Base-by-base conservation (phyloP, 2,888 invertebrate genomes). In the Lithodes maja region DNA sequence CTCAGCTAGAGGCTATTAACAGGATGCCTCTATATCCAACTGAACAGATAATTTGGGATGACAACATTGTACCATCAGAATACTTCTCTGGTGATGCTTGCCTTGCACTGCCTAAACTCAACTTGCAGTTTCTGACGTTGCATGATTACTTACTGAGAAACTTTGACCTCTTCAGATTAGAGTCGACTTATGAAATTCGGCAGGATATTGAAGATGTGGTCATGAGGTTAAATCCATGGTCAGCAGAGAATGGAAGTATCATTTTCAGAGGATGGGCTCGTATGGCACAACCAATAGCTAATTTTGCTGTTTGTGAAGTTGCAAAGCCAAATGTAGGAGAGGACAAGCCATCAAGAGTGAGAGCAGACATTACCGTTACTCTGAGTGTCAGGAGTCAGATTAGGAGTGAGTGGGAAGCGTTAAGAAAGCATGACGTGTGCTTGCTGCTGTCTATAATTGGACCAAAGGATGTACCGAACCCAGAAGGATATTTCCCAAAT, bases 11-110 rank as follows among this genome's bases (percentile, higher is more conserved):
- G 93, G 97, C 97, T 86, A 94, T 99, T 12, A 99, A 99, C 94
- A 97, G 98, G 92, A 99, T 99, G 98, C 99, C 99, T 0, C 95
- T 99, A 0, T 99, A 99, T 93, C 99, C 99, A 0, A 99, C 99
- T 0, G 99, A 99, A 94, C 96, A 97, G 90, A 97, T 99, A 1
- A 98, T 99, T 92, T 99, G 99, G 99, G 98, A 99, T 94, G 99
- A 99, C 94, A 99, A 99, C 93, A 96, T 99, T 77, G 99, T 99
- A 0, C 99, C 99, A 0, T 97, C 98, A 0, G 99, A 99, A 93
- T 99, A 99, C 93, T 99, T 97, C 94, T 97, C 98, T 75, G 99
- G 99, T 0, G 99, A 99, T 94, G 98, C 97, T 49, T 98, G 98
- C 92, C 95, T 99, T 61, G 99, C 99, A 0, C 94, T 99, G 92